Percentiles rank a stretch among this genome's conserved stretches.
Conservation (phyloP, 1,140 invertebrate species). For the Nasonia longicornis region DNA sequence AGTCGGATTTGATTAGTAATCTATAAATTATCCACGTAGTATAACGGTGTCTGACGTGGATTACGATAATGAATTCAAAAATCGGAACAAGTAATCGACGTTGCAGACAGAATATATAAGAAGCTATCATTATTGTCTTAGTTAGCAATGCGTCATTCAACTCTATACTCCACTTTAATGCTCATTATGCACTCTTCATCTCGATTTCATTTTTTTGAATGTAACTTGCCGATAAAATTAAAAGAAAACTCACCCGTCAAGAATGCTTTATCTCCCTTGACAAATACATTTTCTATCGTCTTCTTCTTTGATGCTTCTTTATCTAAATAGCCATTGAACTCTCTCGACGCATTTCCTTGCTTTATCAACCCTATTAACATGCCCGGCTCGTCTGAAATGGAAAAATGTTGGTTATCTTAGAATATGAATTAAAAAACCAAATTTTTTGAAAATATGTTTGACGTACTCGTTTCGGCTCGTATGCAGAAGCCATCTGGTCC, state of each 20-base stretch:
- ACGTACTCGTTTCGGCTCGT: constrained; percentile 72
- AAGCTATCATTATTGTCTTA: no score
- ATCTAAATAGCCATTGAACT: constrained; percentile 77
- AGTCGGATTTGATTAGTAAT: neutral
- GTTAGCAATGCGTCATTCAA: no score
- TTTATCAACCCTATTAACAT: constrained; percentile 83
- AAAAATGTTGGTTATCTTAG: constrained; percentile 23
- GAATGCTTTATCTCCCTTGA: constrained; percentile 79
- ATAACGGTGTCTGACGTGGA: no score
- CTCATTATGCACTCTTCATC: neutral
- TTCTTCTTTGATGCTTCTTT: constrained; percentile 78
- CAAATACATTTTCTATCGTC: constrained; percentile 77
- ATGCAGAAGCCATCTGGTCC: constrained; percentile 75
- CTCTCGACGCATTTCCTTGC: constrained; percentile 67
- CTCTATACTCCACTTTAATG: no score
- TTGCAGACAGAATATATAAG: no score
- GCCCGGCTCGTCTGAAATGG: constrained; percentile 76
- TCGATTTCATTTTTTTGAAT: neutral
- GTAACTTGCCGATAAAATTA: constrained; percentile 4
- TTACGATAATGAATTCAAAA: no score
- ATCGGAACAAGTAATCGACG: no score
- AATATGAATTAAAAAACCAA: constrained; percentile 33
- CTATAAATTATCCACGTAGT: neutral
- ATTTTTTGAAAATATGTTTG: constrained; percentile 1
- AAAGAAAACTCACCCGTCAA: constrained; percentile 71